Base-by-base conservation (phyloP, 2,113 vertebrate species). In the Caretta caretta region DNA sequence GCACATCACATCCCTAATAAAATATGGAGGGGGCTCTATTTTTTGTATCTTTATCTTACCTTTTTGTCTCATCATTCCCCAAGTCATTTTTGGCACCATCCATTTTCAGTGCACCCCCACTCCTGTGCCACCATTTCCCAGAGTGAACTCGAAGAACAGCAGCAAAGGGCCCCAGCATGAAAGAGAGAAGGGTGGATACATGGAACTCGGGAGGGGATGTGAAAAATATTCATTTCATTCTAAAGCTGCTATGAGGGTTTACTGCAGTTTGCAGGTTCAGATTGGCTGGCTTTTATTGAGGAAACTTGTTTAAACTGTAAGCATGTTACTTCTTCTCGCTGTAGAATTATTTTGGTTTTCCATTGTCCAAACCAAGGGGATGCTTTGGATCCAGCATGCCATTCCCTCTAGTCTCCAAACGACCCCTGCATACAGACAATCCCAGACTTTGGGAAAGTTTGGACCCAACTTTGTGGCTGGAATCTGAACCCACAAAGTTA, bases 61-160 rank as follows among this genome's bases (percentile, higher is more conserved):
- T 53, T 53, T 53, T 53, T 10, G 9, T 56, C 14, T 50, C 38
- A 35, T 29, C 25, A 13, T 9, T 87, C 51, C 54, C 53, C 48
- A 62, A 65, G 20, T 35, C 35, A 51, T 53, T 42, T 54, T 54
- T 80, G 62, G 54, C 16, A 78, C 38, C 31, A 62, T 76, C 38
- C 81, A 59, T 81, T 54, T 53, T 81, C 50, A n/a, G 42, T 25
- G 27, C 10, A 38, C 20, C 29, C 19, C 72, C 65, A 24, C 2
- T 85, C 80, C 20, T 9, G 4, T 46, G 22, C 29, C 13, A 62
- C 3, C 1, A 0, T 0, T 27, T 86, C 53, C 6, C 53, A 5
- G 0, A 3, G 0, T 0, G 81, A 20, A 76, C 10, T 24, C 1
- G 42, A 78, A 14, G 76, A 49, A 80, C 14, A 38, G 31, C 0